phyloP scores from a whole-genome alignment of 2,888 invertebrate species.

The Spilarctia lutea region DNA sequence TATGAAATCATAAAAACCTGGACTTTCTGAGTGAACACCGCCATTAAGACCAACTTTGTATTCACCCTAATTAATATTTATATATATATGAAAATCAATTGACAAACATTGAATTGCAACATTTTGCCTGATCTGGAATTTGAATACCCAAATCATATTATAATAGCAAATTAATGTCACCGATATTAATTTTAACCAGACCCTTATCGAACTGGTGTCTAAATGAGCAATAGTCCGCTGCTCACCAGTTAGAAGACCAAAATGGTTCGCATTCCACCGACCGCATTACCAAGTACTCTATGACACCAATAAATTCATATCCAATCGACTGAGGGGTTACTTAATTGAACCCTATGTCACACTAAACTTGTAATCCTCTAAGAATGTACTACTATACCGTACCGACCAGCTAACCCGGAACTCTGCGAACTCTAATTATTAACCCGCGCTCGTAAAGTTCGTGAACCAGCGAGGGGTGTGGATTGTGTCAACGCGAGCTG shows the following conservation, averaged over 20 bases:
- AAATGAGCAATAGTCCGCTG: constrained; percentile 33
- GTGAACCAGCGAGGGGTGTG: constrained; percentile 21
- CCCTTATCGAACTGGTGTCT: constrained; percentile 15
- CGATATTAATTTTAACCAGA: not conserved
- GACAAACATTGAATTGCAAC: not conserved
- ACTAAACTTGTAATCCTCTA: constrained; percentile 69
- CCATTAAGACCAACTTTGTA: not conserved
- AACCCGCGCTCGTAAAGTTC: constrained; percentile 13
- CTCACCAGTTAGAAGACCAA: constrained; percentile 14
- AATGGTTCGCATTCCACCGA: constrained; percentile 38
- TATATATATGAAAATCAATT: not conserved
- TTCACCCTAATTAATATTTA: not conserved
- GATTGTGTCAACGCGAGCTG: constrained; percentile 27
- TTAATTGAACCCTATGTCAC: constrained; percentile 66
- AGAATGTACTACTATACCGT: constrained; percentile 59
- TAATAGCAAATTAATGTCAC: not conserved
- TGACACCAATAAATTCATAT: constrained; percentile 73
- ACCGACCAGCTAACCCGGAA: constrained; percentile 36
- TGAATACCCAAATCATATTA: not conserved
- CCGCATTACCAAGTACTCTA: constrained; percentile 47
- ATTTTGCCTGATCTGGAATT: not conserved
- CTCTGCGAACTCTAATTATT: constrained; percentile 29
- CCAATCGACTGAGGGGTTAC: constrained; percentile 70
- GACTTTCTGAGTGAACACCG: no score
- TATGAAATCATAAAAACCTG: no score